Evolutionary conservation across 2,797 vertebrate species (phyloP).

Genomic region (Leuciscus waleckii): DNA sequence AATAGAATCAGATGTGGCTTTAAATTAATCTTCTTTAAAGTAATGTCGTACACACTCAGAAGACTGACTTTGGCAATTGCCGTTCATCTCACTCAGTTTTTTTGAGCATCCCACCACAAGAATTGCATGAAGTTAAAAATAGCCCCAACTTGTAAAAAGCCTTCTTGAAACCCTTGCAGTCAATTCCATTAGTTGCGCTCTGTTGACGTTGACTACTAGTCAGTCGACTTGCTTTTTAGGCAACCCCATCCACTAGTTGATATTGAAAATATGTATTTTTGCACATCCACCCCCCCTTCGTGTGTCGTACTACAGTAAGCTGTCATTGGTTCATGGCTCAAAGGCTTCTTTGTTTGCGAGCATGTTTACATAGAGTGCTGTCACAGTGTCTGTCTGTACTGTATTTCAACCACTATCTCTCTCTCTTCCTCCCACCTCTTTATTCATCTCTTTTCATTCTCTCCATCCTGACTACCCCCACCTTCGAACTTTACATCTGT

Average conservation of each 20-base stretch:
- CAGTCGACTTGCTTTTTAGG: not conserved
- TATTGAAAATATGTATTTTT: constrained; percentile 5
- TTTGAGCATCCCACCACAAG: not conserved
- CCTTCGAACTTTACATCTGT: constrained; percentile 29
- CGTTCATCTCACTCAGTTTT: not conserved
- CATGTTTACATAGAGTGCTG: constrained; percentile 36
- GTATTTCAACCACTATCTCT: not conserved
- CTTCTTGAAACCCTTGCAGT: not conserved
- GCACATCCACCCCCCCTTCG: not conserved
- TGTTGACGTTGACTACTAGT: not conserved
- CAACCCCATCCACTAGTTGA: not conserved
- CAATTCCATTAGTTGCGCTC: not conserved
- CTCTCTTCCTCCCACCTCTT: constrained; percentile 53
- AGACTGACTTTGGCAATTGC: not conserved
- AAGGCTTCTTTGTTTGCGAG: constrained; percentile 28
- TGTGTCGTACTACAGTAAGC: constrained; percentile 9
- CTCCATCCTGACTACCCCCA: constrained; percentile 47
- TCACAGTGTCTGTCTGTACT: constrained; percentile 31
- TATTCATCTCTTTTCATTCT: constrained; percentile 49
- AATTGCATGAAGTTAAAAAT: not conserved
- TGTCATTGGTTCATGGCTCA: constrained; percentile 19
- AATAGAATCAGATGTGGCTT: not conserved
- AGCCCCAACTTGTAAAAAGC: not conserved
- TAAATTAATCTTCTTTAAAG: not conserved
- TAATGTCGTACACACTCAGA: not conserved